These are phyloP conservation scores for Brachyalestes nurse DNA, from an alignment of 2,797 vertebrate genomes.

Conservation along the genomic window DNA sequence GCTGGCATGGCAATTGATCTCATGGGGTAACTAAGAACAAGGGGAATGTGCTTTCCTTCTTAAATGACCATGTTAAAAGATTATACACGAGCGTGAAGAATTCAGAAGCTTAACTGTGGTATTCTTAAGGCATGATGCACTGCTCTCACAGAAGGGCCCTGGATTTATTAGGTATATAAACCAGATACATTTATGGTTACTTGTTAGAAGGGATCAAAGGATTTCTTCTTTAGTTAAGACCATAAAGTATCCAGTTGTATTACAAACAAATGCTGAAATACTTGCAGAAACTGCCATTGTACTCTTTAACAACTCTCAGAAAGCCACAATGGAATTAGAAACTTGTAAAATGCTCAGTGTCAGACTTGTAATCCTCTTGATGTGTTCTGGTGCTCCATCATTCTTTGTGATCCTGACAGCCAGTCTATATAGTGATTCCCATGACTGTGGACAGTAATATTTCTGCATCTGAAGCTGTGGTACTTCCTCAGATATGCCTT, in stretches of 20 bases:
- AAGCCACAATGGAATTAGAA: slow-evolving; percentile 40
- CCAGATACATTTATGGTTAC: neutral
- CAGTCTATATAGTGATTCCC: neutral
- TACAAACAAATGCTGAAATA: slow-evolving; percentile 49
- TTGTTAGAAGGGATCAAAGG: neutral
- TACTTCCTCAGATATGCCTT: neutral
- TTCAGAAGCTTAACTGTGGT: neutral
- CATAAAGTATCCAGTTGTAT: neutral
- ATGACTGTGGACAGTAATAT: neutral
- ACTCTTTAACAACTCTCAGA: slow-evolving; percentile 21
- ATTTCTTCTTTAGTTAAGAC: neutral
- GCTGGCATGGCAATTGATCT: neutral
- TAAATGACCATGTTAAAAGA: neutral
- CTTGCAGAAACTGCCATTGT: slow-evolving; percentile 28
- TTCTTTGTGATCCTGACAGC: neutral
- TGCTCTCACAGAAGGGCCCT: neutral
- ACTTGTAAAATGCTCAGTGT: slow-evolving; percentile 31
- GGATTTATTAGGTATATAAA: too few species aligned
- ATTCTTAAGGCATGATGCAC: too few species aligned
- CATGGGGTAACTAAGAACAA: neutral
- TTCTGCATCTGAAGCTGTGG: neutral
- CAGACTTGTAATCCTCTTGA: slow-evolving; percentile 16
- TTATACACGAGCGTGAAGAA: too few species aligned
- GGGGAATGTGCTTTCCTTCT: neutral
- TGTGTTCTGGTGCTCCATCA: neutral